Evolutionary conservation across 2,888 invertebrate genomes (phyloP).

Genomic region (Orchestes rusci): DNA sequence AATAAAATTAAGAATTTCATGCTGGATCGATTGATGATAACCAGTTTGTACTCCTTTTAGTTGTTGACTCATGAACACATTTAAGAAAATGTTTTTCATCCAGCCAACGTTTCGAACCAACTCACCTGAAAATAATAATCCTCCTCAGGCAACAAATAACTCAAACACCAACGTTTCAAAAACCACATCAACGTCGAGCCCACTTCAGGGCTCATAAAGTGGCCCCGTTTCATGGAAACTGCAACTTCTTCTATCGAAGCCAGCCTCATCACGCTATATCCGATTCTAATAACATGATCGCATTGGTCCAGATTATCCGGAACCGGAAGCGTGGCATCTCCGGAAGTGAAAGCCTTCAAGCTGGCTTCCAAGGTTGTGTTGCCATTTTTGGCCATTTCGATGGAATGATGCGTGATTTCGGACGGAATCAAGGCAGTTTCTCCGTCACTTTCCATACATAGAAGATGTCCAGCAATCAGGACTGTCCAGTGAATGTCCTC

Average conservation of each 20-base stretch:
- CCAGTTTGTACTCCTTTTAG: no score
- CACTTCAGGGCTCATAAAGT: slow-evolving; percentile 71
- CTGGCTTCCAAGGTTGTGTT: slow-evolving; percentile 37
- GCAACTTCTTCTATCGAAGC: slow-evolving; percentile 69
- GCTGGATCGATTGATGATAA: no score
- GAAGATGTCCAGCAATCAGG: slow-evolving; percentile 63
- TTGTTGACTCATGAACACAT: no score
- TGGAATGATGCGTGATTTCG: slow-evolving; percentile 38
- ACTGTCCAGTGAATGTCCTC: slow-evolving; percentile 90
- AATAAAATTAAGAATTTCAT: no score
- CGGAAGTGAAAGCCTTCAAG: slow-evolving; percentile 33
- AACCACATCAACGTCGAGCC: slow-evolving; percentile 73
- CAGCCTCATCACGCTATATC: slow-evolving; percentile 64
- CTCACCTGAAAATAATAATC: slow-evolving; percentile 50
- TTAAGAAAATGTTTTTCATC: background rate
- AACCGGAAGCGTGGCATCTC: slow-evolving; percentile 35
- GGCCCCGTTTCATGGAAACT: slow-evolving; percentile 57
- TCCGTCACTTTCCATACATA: slow-evolving; percentile 61
- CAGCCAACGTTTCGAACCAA: background rate
- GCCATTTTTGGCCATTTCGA: slow-evolving; percentile 44
- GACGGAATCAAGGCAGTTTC: slow-evolving; percentile 60
- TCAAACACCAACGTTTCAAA: slow-evolving; percentile 66
- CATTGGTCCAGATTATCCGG: slow-evolving; percentile 41
- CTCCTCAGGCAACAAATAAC: slow-evolving; percentile 62
- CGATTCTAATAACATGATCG: slow-evolving; percentile 52